Conservation (phyloP, 2,113 vertebrate genomes). For the Xenopus laevis region DNA sequence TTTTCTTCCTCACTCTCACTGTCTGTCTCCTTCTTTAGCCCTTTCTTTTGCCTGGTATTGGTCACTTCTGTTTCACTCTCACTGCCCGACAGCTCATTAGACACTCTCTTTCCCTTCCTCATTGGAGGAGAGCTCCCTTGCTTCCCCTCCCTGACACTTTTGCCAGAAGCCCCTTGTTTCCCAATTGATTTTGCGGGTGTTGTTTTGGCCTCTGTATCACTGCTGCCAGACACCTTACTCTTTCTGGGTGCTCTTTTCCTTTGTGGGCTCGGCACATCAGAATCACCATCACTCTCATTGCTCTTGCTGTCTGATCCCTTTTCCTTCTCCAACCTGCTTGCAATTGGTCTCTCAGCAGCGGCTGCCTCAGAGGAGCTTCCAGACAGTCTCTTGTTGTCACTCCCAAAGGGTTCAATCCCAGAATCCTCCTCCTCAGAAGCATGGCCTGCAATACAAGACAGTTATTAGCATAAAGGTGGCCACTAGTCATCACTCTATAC, state of each 20-base stretch:
- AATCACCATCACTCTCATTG: neutral
- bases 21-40: neutral
- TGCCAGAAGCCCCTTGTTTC: conserved; percentile 2
- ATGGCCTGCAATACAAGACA: conserved; percentile 9
- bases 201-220: neutral
- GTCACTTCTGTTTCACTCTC: neutral
- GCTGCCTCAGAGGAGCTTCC: conserved; percentile 11
- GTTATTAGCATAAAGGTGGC: too few species aligned
- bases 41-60: neutral
- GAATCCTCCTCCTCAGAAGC: conserved; percentile 39
- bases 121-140: neutral
- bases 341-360: neutral
- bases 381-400: conserved; percentile 14
- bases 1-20: neutral
- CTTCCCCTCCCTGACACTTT: conserved; percentile 22
- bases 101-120: conserved; percentile 20
- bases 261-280: neutral
- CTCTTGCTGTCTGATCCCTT: neutral
- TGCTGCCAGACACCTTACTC: conserved; percentile 1
- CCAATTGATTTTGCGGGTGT: neutral
- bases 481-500: too few species aligned
- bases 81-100: conserved; percentile 19
- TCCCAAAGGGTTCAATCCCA: conserved; percentile 39
- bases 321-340: neutral
- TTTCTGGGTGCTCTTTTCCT: neutral